Percentiles rank a stretch among this genome's conserved stretches.
phyloP scores from a whole-genome alignment of 2,888 invertebrate species.

The Lithophane semibrunnea region DNA sequence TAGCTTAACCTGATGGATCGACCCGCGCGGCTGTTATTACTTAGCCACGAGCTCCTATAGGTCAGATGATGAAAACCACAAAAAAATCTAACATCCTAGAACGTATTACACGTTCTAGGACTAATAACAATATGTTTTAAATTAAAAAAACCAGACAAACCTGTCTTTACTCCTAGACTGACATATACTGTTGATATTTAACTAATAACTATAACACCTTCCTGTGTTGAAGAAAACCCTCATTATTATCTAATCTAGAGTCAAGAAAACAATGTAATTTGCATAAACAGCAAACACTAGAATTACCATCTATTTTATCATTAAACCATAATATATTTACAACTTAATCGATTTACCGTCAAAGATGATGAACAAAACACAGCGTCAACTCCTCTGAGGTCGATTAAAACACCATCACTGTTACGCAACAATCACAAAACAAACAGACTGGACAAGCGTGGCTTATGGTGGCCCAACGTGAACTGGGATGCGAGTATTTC shows the following conservation, averaged over 20 bases:
- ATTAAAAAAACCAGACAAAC: constrained; percentile 25
- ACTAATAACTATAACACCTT: background rate
- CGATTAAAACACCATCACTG: constrained; percentile 54
- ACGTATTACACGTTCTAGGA: no score
- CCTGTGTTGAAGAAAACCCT: constrained; percentile 27
- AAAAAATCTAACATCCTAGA: background rate
- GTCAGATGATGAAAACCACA: background rate
- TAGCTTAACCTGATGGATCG: no score
- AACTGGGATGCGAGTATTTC: constrained; percentile 87
- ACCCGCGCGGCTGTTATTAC: no score
- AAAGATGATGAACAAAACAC: constrained; percentile 61
- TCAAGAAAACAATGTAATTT: constrained; percentile 38
- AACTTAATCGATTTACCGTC: constrained; percentile 57
- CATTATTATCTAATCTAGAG: constrained; percentile 43
- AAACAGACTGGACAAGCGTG: constrained; percentile 78
- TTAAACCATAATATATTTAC: background rate
- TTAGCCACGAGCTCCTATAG: no score
- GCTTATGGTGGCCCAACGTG: constrained; percentile 82
- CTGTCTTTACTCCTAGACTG: background rate
- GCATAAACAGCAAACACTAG: constrained; percentile 18
- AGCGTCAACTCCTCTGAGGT: constrained; percentile 58
- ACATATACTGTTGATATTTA: background rate
- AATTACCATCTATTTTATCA: background rate
- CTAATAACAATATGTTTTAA: background rate
- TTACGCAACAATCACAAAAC: constrained; percentile 68